Percentiles rank a stretch among this genome's conserved stretches.
These are phyloP conservation scores for Scaptomyza hsui DNA, from an alignment of 1,140 invertebrate genomes.

Conservation along the genomic window DNA sequence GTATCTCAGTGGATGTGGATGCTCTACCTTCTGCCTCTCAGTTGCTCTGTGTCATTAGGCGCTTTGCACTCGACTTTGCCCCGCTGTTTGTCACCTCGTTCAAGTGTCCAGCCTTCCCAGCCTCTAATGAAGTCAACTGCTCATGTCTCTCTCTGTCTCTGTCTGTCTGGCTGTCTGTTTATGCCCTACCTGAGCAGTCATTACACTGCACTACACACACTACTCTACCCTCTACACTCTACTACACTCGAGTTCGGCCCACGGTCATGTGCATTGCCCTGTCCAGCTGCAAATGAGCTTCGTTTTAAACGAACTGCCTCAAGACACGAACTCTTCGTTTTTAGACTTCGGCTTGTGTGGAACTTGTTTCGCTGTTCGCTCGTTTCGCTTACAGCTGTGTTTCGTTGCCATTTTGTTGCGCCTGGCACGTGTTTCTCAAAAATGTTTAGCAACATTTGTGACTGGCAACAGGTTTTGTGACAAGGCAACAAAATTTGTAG, in stretches of 20 bases:
- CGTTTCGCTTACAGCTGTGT: conserved; percentile 35
- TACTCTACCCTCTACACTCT: neutral
- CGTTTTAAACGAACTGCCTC: conserved; percentile 18
- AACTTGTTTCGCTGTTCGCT: conserved; percentile 47
- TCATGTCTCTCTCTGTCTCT: neutral
- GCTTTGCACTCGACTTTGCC: conserved; percentile 43
- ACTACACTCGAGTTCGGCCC: conserved; percentile 18
- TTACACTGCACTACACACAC: conserved; percentile 11
- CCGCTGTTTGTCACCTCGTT: conserved; percentile 60
- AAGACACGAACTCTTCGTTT: neutral
- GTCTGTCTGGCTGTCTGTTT: neutral
- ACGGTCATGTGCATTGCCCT: conserved; percentile 32
- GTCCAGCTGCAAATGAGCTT: conserved; percentile 28
- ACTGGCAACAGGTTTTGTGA: conserved; percentile 59
- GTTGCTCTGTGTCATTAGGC: conserved; percentile 66
- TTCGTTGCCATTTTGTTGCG: conserved; percentile 42
- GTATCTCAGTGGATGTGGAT: too few relatives aligned
- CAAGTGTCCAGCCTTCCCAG: conserved; percentile 59
- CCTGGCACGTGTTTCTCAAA: conserved; percentile 51
- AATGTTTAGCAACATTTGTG: conserved; percentile 45
- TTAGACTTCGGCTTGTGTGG: conserved; percentile 51
- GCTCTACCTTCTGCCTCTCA: neutral
- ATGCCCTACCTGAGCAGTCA: conserved; percentile 58
- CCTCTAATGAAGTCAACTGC: conserved; percentile 75
- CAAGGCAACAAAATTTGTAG: conserved; percentile 32